Evolutionary conservation across 2,888 invertebrate species (phyloP), one percentile per base, ranked within the genome.

Genomic region (Galerucella nymphaeae): DNA sequence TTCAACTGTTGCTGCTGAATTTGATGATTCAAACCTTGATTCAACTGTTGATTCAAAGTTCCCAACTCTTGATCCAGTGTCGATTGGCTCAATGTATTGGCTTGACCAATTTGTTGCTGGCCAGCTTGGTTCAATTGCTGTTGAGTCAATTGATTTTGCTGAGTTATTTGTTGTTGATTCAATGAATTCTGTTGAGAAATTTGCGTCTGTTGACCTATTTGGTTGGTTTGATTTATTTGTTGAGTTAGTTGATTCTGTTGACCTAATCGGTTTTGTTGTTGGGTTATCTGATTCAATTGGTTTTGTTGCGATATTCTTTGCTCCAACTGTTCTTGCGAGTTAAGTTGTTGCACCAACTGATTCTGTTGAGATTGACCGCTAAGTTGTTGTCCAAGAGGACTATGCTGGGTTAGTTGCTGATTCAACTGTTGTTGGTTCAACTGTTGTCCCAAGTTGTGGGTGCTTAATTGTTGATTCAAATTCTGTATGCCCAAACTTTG

Each of bases 91-190:
- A 69, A 69, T n/a, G 45, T 11, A 61, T 50, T 67, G n/a, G 16
- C 78, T 72, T 63, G 68, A 13, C 45, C 53, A 84, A 86, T 68
- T 82, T 72, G 84, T 63, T 85, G 86, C 69, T 86, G 84, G 3
- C 50, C 42, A 16, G 20, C 53, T 50, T 75, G 72, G 45, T 76
- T 77, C 50, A 77, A 75, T 41, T 67, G 73, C 66, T 78, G 76
- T 57, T 76, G 77, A 74, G 63, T 74, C 61, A 79, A 73, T 48
- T 80, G 79, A 76, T 57, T 78, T 78, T 73, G 72, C 76, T 84
- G 85, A 13, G 84, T 79, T 76, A 86, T 86, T 64, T 86, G 86
- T 65, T 88, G 87, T 62, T 88, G 85, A 59, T 87, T 86, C 10
- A 68, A 45, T 11, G 66, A 72, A 41, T 74, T 70, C 55, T 72